These are phyloP conservation scores for Masticophis lateralis DNA, from an alignment of 2,797 vertebrate genomes.

Conservation along the genomic window DNA sequence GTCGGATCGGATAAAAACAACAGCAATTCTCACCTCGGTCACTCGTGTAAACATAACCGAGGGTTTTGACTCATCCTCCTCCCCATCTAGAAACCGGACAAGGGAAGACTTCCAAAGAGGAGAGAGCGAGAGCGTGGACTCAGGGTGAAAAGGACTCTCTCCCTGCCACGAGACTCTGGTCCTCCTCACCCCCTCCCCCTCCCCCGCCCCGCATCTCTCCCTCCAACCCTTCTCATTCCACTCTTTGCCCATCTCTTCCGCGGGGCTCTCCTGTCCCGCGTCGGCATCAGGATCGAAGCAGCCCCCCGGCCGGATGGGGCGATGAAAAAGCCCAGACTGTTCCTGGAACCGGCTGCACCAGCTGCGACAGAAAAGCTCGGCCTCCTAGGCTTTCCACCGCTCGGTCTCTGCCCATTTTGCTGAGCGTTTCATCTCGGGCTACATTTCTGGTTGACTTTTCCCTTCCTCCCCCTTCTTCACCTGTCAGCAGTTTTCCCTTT, in stretches of 20 bases:
- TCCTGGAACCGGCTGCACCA: slow-evolving; percentile 14
- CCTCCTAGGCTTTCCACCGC: background rate
- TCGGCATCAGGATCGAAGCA: slow-evolving; percentile 34
- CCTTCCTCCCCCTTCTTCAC: background rate
- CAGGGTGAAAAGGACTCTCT: background rate
- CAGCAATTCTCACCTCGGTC: background rate
- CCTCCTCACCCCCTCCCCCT: background rate
- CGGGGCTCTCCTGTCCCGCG: slow-evolving; percentile 37
- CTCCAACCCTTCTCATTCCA: background rate
- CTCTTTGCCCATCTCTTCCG: background rate
- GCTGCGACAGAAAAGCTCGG: slow-evolving; percentile 42
- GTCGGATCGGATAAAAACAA: background rate
- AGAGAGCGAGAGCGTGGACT: background rate
- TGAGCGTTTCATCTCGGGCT: slow-evolving; percentile 14
- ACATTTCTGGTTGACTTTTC: slow-evolving; percentile 21
- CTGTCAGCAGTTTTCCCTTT: slow-evolving; percentile 2
- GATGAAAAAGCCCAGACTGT: background rate
- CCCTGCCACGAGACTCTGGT: background rate
- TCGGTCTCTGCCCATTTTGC: background rate
- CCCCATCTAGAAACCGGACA: background rate
- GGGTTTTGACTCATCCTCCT: too few species aligned
- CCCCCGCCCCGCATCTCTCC: background rate
- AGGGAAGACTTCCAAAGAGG: slow-evolving; percentile 13
- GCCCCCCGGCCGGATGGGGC: background rate
- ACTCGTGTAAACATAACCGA: background rate